Base-by-base conservation (phyloP, 1,140 invertebrate genomes). In the Brachionus manjavacas region DNA sequence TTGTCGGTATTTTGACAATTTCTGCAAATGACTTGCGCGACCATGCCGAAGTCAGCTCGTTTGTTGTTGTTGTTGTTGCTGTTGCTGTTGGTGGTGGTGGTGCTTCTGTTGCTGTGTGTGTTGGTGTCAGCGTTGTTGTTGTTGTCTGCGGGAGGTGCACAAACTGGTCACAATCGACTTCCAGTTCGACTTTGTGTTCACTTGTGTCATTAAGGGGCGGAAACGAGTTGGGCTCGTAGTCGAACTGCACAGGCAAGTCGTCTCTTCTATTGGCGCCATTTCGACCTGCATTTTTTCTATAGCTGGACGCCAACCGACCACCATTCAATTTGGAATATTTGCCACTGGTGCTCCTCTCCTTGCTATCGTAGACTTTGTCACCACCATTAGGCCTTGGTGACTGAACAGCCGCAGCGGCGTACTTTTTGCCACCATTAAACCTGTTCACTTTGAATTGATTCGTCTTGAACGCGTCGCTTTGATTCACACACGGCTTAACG, bases 141-240 rank as follows among this genome's bases (percentile, higher is more conserved):
- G 12, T 3, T 9, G 41, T 11, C 14, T 76, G 23, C 7, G 23
- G 2, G 8, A n/a, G 14, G 0, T 14, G 6, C 3, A 76, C 43
- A 12, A 25, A 11, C 16, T 76, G 20, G 3, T 74, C 9, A 7
- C 31, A 35, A 1, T 74, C 39, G 14, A 46, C 20, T 12, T n/a
- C 0, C 12, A 39, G n/a, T 3, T 74, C 39, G 39, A 12, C 14
- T 41, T 25, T 49, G 8, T 23, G 11, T 20, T 49, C 23, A 14
- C 14, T 3, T 12, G 28, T 49, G 16, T 76, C 72, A 25, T 49
- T 76, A 4, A 76, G 25, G 0, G 72, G 72, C 20, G 72, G 72
- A 28, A 76, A 76, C n/a, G 72, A 76, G 16, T 20, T 76, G 12
- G 72, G 72, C 25, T 76, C 72, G 28, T 76, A 76, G 46, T 76